Evolutionary conservation across 2,888 invertebrate species (phyloP), one percentile per base, ranked within the genome.

Genomic region (Escarpia spicata): DNA sequence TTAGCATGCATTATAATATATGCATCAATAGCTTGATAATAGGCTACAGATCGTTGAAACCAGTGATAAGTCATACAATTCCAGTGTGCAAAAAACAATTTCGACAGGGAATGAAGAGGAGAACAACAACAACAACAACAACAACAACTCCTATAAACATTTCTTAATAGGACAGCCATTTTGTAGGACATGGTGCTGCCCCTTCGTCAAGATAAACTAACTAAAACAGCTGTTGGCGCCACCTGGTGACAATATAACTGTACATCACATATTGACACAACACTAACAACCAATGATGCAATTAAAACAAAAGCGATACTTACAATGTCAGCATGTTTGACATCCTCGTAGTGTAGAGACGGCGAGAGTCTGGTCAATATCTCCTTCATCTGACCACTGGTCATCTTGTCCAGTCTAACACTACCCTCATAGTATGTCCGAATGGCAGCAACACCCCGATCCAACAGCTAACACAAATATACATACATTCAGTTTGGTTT

Each of bases 311-410:
- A 75, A 75, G 19, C 6, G 19, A 75, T 89, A 92, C 94, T 93
- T 93, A 96, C 96, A 94, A 96, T 92, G 92, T 96, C 96, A 37
- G 95, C 95, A 94, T 95, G 92, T 43, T 93, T 94, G 45, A 96
- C 92, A 26, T 95, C 94, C 8, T 95, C 94, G n/a, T 95, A 93
- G 90, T 93, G 94, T n/a, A 94, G 92, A 6, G 95, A 93, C 10
- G 95, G 94, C 92, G 93, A 95, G 10, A 96, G 94, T 15, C 94
- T 93, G 1, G 93, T 92, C 92, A 95, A 93, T 91, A 94, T 94
- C 43, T 94, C 92, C 90, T 94, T 93, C 12, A 95, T 95, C 91
- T 95, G 94, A 26, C 95, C 94, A 31, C 92, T 92, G 15, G 95
- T 94, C 94, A 95, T 94, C 92, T 95, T 95, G 10, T 95, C 95